Evolutionary conservation across 2,888 invertebrate genomes (phyloP).

Genomic region (Drosophila mercatorum): DNA sequence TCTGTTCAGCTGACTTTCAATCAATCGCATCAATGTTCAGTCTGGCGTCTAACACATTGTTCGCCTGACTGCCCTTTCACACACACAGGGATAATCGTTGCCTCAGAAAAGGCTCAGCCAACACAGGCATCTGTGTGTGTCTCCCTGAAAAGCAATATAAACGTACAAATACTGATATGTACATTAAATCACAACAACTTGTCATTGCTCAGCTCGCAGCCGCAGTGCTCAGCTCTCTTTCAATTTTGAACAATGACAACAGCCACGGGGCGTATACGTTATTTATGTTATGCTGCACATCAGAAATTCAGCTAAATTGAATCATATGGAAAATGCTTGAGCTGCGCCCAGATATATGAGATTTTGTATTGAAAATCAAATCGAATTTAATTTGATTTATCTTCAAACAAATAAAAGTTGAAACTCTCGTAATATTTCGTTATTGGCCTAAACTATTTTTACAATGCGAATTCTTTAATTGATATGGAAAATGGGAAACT

Average conservation of each 20-base stretch:
- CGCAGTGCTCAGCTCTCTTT: conserved; percentile 48
- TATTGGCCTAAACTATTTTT: neutral
- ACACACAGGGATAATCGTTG: conserved; percentile 64
- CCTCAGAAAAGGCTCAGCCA: conserved; percentile 52
- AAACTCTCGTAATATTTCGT: neutral
- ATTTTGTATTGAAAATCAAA: neutral
- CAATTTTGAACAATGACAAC: conserved; percentile 67
- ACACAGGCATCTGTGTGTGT: neutral
- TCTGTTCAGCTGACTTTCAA: conserved; percentile 73
- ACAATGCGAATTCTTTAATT: neutral
- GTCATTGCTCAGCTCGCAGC: conserved; percentile 48
- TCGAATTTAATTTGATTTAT: conserved; percentile 4
- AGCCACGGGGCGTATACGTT: conserved; percentile 49
- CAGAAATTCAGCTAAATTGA: conserved; percentile 16
- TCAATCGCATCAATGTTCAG: conserved; percentile 79
- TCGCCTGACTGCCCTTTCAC: conserved; percentile 53
- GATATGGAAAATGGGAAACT: neutral
- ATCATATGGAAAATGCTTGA: conserved; percentile 27
- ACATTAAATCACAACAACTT: conserved; percentile 72
- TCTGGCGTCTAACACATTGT: conserved; percentile 76
- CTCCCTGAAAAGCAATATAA: conserved; percentile 60
- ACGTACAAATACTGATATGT: conserved; percentile 63
- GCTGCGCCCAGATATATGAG: neutral
- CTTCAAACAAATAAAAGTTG: neutral
- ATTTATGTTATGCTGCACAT: conserved; percentile 17